Percentiles rank a stretch among this genome's conserved stretches.
Conservation (phyloP, 2,888 invertebrate species). For the Meghimatium bilineatum region DNA sequence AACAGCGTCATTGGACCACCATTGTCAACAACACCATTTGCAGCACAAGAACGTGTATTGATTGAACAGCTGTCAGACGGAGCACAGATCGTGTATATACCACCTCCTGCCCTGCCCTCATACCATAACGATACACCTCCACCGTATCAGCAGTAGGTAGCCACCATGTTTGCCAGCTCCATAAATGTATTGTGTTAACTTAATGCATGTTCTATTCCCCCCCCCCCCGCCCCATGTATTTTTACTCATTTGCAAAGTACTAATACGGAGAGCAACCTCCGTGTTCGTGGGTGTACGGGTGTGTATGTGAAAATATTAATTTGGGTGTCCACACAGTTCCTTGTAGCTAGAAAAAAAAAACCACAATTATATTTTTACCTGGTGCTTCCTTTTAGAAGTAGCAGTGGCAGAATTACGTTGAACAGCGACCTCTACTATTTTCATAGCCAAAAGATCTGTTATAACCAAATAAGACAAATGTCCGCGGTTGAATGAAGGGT, state of each 20-base stretch:
- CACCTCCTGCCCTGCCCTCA: background rate
- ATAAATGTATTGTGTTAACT: background rate
- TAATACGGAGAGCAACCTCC: background rate
- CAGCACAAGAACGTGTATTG: background rate
- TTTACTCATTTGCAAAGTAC: background rate
- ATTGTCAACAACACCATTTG: background rate
- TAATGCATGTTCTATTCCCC: background rate
- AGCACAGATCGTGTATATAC: conserved; percentile 1
- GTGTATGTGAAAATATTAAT: too few relatives aligned
- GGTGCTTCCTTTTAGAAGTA: too few relatives aligned
- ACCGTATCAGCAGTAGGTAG: conserved; percentile 13
- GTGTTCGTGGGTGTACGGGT: too few relatives aligned
- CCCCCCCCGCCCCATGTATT: background rate
- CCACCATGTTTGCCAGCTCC: background rate
- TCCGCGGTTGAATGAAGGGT: too few relatives aligned
- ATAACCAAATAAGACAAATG: too few relatives aligned
- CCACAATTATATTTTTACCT: too few relatives aligned
- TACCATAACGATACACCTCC: conserved; percentile 23
- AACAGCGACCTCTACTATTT: too few relatives aligned
- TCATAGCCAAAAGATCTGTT: too few relatives aligned
- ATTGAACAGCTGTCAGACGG: conserved; percentile 22
- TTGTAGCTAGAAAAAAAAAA: too few relatives aligned
- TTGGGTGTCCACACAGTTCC: too few relatives aligned
- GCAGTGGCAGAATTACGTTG: too few relatives aligned
- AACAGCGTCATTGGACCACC: too few relatives aligned